A percentile compares a stretch with the other conserved stretches of the same genome.
These are phyloP conservation scores for Aplidium turbinatum DNA, from an alignment of 23 tunicate species.

Conservation along the genomic window DNA sequence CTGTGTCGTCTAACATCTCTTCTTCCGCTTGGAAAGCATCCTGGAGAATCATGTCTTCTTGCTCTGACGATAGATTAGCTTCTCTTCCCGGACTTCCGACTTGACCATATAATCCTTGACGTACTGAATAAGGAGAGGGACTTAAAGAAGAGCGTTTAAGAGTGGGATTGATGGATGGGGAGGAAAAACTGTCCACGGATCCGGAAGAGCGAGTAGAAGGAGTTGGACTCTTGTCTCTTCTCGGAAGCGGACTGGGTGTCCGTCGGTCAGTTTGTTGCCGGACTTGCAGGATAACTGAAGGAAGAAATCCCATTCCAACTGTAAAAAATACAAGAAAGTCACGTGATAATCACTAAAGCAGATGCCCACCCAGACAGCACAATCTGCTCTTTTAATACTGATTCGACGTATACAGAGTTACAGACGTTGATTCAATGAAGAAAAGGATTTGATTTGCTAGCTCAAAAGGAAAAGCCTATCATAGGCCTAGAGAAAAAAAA, in stretches of 20 bases:
- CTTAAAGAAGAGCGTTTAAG: neutral
- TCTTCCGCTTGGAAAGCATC: slow-evolving; percentile 55
- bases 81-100: neutral
- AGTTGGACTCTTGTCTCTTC: slow-evolving; percentile 8
- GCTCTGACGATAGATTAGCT: no score
- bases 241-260: neutral
- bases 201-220: slow-evolving; percentile 7
- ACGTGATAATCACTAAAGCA: no score
- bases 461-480: no score
- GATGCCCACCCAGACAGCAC: no score
- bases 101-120: slow-evolving; percentile 1
- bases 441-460: no score
- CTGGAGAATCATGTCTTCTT: no score
- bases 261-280: neutral
- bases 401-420: no score
- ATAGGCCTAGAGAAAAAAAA: no score
- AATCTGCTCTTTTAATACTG: no score
- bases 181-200: neutral
- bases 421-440: no score
- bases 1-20: slow-evolving; percentile 51
- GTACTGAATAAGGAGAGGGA: neutral
- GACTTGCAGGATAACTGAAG: slow-evolving; percentile 10
- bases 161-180: neutral
- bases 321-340: slow-evolving; percentile 10
- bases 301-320: slow-evolving; percentile 30